Evolutionary conservation across 1,140 invertebrate genomes (phyloP).

Genomic region (Drosophila melanica): DNA sequence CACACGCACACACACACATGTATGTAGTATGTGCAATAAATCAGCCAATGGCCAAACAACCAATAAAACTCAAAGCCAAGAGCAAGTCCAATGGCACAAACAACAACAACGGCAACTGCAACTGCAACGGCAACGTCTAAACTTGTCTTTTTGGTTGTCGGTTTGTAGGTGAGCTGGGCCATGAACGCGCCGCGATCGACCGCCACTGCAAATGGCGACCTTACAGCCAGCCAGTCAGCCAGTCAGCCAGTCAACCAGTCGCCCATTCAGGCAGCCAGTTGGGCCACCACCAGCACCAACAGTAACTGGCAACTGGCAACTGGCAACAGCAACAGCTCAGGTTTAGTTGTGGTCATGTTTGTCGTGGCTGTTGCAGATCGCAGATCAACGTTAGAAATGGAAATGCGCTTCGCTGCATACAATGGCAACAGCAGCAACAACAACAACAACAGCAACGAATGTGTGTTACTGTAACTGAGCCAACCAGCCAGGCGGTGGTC

Average conservation of each 20-base stretch:
- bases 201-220: constrained; percentile 63
- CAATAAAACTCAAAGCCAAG: constrained; percentile 77
- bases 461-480: constrained; percentile 80
- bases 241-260: constrained; percentile 25
- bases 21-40: constrained; percentile 59
- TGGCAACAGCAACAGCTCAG: constrained; percentile 23
- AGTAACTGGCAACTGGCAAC: constrained; percentile 6
- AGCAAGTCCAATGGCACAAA: constrained; percentile 81
- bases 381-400: constrained; percentile 83
- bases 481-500: constrained; percentile 40
- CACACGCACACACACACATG: constrained; percentile 2
- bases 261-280: constrained; percentile 23
- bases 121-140: constrained; percentile 45
- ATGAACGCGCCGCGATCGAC: constrained; percentile 65
- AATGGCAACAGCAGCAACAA: constrained; percentile 57
- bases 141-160: constrained; percentile 74
- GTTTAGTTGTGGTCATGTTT: constrained; percentile 41
- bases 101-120: constrained; percentile 29
- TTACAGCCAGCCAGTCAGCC: constrained; percentile 46
- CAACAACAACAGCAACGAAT: constrained; percentile 47
- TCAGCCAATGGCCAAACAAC: constrained; percentile 70
- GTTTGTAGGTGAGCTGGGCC: constrained; percentile 82
- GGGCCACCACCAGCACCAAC: constrained; percentile 22
- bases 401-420: constrained; percentile 83
- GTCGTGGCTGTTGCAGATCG: constrained; percentile 74